phyloP scores from a whole-genome alignment of 2,888 invertebrate genomes.

The Meteorus colon region DNA sequence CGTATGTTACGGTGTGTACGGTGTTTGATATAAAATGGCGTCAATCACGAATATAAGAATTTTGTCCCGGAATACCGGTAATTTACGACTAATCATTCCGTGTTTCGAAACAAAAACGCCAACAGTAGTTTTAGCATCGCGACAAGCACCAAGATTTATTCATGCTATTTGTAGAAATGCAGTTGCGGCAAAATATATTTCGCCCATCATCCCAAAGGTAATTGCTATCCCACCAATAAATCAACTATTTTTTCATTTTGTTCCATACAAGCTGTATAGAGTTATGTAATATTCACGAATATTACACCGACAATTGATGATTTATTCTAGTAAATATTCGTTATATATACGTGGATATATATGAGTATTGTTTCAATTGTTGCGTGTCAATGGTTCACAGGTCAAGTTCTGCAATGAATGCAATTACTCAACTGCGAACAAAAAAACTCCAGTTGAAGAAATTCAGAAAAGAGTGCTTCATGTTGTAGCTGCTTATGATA shows the following conservation, averaged over 20 bases:
- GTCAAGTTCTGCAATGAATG: conserved; percentile 58
- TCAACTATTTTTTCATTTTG: conserved; percentile 17
- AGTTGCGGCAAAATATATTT: conserved; percentile 5
- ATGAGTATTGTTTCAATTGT: neutral
- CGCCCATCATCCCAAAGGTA: conserved; percentile 60
- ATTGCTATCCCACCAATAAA: neutral
- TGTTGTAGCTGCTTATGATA: conserved; percentile 92
- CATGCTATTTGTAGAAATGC: conserved; percentile 18
- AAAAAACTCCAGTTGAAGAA: conserved; percentile 78
- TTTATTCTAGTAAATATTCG: neutral
- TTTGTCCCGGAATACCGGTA: conserved; percentile 63
- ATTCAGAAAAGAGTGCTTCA: conserved; percentile 88
- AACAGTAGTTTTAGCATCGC: conserved; percentile 43
- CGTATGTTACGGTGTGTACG: too few species aligned
- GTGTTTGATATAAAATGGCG: conserved; percentile 64
- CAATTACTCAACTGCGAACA: conserved; percentile 71
- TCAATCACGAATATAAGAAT: conserved; percentile 64
- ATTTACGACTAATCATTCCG: conserved; percentile 57
- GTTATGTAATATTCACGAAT: conserved; percentile 8
- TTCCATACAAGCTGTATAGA: neutral
- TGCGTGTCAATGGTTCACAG: neutral
- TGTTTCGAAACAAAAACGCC: conserved; percentile 49
- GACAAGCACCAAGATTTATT: conserved; percentile 55
- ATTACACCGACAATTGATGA: neutral
- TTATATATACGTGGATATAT: neutral